A percentile compares a stretch with the other conserved stretches of the same genome.
phyloP scores from a whole-genome alignment of 1,140 invertebrate genomes.

The Monochamus saltuarius region DNA sequence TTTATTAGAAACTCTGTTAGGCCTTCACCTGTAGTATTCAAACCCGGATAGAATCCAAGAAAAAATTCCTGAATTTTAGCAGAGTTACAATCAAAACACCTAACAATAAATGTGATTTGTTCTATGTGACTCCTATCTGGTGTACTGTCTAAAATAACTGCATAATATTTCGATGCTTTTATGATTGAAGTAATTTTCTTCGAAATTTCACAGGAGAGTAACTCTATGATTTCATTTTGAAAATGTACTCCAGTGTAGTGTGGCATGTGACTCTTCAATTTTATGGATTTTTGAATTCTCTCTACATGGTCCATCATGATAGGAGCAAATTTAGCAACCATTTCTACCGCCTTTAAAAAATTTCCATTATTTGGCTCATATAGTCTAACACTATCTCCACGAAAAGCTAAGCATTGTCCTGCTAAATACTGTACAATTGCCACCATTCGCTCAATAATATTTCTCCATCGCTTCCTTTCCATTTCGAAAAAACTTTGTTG shows the following conservation, averaged over 20 bases:
- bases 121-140: constrained; percentile 13
- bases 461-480: too few relatives aligned
- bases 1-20: constrained; percentile 15
- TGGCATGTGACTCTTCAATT: too few relatives aligned
- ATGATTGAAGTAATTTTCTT: too few relatives aligned
- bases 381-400: constrained; percentile 11
- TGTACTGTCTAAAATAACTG: constrained; percentile 19
- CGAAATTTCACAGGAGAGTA: too few relatives aligned
- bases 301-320: constrained; percentile 10
- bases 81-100: constrained; percentile 6
- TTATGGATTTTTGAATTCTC: too few relatives aligned
- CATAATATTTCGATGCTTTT: constrained; percentile 3
- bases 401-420: constrained; percentile 17
- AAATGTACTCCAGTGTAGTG: too few relatives aligned
- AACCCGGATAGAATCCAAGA: too few relatives aligned
- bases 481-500: constrained; percentile 17
- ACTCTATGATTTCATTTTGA: too few relatives aligned
- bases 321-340: constrained; percentile 17
- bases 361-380: constrained; percentile 20
- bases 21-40: constrained; percentile 10
- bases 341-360: constrained; percentile 17
- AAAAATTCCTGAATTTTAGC: neutral
- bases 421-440: constrained; percentile 14
- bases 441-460: constrained; percentile 15
- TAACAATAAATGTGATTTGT: constrained; percentile 15